A percentile compares a stretch with the other conserved stretches of the same genome.
phyloP scores from a whole-genome alignment of 37 sponge, comb jelly and placozoan species.

The Lycopodina hypogea region DNA sequence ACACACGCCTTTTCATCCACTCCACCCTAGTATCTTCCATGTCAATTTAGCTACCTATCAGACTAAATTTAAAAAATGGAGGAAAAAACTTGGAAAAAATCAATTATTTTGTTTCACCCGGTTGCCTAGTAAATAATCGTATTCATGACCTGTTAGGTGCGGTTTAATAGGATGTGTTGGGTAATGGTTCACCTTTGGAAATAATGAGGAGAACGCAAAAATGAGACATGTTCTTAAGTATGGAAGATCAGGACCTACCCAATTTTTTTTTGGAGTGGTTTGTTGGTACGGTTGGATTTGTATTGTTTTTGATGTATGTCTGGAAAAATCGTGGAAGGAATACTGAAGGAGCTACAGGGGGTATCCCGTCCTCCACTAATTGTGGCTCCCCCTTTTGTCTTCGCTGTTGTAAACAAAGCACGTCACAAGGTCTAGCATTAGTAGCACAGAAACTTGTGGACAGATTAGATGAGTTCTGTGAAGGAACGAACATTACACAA shows the following conservation, averaged over 20 bases:
- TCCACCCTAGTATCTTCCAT: slow-evolving; percentile 84
- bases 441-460: neutral
- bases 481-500: neutral
- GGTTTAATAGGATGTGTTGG: too few species aligned
- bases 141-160: slow-evolving; percentile 12
- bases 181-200: too few species aligned
- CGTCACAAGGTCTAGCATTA: neutral
- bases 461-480: neutral
- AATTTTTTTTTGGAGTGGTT: neutral
- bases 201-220: too few species aligned
- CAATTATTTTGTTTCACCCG: neutral
- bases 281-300: neutral
- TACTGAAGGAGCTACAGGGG: neutral
- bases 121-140: slow-evolving; percentile 16
- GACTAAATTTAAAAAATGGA: neutral
- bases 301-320: neutral
- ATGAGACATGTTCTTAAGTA: neutral
- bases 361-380: neutral
- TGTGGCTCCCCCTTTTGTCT: slow-evolving; percentile 6
- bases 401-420: neutral
- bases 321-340: neutral
- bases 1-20: slow-evolving; percentile 88
- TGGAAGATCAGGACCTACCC: neutral
- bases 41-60: neutral
- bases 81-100: too few species aligned